These are phyloP conservation scores for Melipona quadrifasciata DNA, from an alignment of 1,140 invertebrate species.

Conservation along the genomic window DNA sequence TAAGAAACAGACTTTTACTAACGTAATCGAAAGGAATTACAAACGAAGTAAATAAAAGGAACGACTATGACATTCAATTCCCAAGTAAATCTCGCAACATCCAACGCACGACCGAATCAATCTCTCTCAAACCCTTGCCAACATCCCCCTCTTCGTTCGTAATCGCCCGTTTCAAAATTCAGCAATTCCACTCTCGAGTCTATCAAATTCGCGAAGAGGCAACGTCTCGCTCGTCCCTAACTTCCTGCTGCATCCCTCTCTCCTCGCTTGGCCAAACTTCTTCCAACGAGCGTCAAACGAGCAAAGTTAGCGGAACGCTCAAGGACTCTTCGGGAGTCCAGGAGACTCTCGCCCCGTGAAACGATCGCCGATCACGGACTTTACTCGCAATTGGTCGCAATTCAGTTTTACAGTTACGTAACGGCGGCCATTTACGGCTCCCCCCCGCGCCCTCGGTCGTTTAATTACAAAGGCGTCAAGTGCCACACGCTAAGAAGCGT, in stretches of 20 bases:
- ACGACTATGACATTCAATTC: too few relatives aligned
- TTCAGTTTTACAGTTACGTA: constrained; percentile 33
- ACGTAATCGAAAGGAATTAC: too few relatives aligned
- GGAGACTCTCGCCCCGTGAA: neutral
- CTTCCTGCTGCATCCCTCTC: neutral
- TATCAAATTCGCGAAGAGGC: neutral
- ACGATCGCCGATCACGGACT: neutral
- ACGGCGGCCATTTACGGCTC: neutral
- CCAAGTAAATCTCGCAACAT: too few relatives aligned
- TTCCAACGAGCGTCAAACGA: neutral
- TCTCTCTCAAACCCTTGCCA: neutral
- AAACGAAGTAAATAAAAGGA: too few relatives aligned
- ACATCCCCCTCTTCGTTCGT: neutral
- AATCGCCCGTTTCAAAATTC: neutral
- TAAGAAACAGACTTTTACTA: too few relatives aligned
- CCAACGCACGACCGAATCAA: too few relatives aligned
- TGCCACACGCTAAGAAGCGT: constrained; percentile 22
- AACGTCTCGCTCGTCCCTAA: neutral
- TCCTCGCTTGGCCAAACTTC: neutral
- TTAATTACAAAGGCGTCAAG: constrained; percentile 36
- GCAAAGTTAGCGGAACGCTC: neutral
- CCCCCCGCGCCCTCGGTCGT: neutral
- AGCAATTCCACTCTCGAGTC: neutral
- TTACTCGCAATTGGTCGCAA: constrained; percentile 27
- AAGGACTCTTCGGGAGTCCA: neutral